phyloP scores from a whole-genome alignment of 1,140 invertebrate genomes.

The Drosophila littoralis region DNA sequence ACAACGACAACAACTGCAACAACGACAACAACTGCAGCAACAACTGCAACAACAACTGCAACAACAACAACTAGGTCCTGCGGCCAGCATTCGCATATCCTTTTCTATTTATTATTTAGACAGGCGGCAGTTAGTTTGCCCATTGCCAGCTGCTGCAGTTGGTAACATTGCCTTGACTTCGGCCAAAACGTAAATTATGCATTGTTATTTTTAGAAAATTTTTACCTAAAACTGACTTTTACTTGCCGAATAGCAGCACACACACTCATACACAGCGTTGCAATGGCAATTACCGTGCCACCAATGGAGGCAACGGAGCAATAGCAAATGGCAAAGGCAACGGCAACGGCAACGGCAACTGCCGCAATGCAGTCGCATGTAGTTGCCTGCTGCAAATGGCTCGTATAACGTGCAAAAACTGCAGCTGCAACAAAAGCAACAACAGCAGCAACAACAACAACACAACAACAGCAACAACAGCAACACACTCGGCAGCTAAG shows the following conservation, averaged over 20 bases:
- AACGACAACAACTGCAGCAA: slow-evolving; percentile 17
- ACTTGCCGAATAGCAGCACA: slow-evolving; percentile 38
- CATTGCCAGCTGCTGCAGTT: slow-evolving; percentile 70
- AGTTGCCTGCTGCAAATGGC: slow-evolving; percentile 77
- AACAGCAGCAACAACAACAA: slow-evolving; percentile 42
- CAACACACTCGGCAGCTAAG: slow-evolving; percentile 41
- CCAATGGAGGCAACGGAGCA: slow-evolving; percentile 1
- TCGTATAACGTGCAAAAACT: slow-evolving; percentile 81
- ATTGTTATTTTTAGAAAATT: slow-evolving; percentile 80
- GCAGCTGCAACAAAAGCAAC: slow-evolving; percentile 63
- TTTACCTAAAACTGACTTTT: slow-evolving; percentile 57
- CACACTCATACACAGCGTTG: slow-evolving; percentile 11
- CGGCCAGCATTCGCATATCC: slow-evolving; percentile 55
- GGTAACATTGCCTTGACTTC: slow-evolving; percentile 46
- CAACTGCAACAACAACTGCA: slow-evolving; percentile 11
- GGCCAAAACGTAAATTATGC: slow-evolving; percentile 71
- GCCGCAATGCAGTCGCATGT: slow-evolving; percentile 79
- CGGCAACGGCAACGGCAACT: slow-evolving; percentile 60
- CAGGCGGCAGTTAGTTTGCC: slow-evolving; percentile 68
- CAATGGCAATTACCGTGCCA: slow-evolving; percentile 67
- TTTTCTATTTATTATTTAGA: slow-evolving; percentile 77
- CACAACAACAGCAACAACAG: slow-evolving; percentile 46
- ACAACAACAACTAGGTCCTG: slow-evolving; percentile 15
- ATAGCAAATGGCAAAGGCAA: slow-evolving; percentile 13
- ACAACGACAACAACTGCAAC: slow-evolving; percentile 58